Conservation (phyloP, 2,888 invertebrate species). For the Mesorhabditis sp. region DNA sequence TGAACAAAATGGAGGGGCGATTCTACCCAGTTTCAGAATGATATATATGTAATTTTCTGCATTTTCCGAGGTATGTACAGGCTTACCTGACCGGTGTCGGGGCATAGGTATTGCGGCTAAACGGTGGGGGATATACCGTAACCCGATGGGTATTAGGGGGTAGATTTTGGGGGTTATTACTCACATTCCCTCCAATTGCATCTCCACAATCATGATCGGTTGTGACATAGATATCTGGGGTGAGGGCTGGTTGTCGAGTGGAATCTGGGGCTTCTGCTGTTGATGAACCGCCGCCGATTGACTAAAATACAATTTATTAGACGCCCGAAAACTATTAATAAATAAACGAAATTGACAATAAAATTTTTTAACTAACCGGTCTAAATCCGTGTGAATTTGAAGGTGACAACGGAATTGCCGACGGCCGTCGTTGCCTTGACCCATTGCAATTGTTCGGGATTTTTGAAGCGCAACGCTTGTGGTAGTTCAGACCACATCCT, state of each 20-base stretch:
- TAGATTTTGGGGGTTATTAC: constrained; percentile 7
- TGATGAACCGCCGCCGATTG: not conserved
- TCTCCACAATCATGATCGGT: constrained; percentile 55
- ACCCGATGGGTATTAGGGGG: not conserved
- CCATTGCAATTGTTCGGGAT: constrained; percentile 92
- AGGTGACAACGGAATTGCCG: constrained; percentile 59
- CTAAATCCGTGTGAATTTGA: constrained; percentile 43
- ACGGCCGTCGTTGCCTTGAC: constrained; percentile 62
- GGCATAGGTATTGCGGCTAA: not conserved
- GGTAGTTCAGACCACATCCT: constrained; percentile 97
- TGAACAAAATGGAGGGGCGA: too few relatives aligned
- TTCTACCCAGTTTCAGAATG: too few relatives aligned
- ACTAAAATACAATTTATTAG: not conserved
- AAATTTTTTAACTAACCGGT: constrained; percentile 1
- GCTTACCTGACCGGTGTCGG: not conserved
- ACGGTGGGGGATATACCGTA: not conserved
- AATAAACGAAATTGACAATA: not conserved
- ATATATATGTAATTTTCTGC: too few relatives aligned
- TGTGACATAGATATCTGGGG: constrained; percentile 56
- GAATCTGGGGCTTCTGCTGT: constrained; percentile 31
- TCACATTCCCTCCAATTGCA: constrained; percentile 54
- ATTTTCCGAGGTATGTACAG: not conserved
- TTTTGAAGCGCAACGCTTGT: constrained; percentile 88
- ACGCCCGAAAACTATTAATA: not conserved
- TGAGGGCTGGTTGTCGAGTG: constrained; percentile 30